phyloP scores from a whole-genome alignment of 2,113 vertebrate genomes.

The Xenopus borealis region DNA sequence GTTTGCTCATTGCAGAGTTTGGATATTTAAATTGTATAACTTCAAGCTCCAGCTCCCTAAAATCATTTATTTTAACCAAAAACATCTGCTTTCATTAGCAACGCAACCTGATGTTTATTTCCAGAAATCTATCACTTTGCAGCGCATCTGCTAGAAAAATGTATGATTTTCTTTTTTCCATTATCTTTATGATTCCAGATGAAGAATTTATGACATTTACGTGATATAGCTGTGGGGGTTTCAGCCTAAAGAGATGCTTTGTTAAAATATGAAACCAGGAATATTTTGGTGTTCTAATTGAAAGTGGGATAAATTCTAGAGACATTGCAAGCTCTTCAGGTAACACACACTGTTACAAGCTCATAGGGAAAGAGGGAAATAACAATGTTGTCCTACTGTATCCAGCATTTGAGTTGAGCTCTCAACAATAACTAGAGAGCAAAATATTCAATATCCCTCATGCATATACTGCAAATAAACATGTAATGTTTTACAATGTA shows the following conservation, averaged over 20 bases:
- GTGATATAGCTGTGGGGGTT: conserved; percentile 4
- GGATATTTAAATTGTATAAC: conserved; percentile 35
- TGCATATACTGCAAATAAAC: no score
- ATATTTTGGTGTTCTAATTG: no score
- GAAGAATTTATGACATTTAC: background rate
- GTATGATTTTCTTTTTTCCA: conserved; percentile 13
- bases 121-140: conserved; percentile 31
- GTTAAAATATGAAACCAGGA: background rate
- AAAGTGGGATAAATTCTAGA: no score
- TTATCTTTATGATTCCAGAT: background rate
- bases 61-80: conserved; percentile 34
- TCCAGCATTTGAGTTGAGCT: no score
- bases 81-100: conserved; percentile 44
- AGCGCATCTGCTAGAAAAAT: background rate
- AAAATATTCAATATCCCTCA: no score
- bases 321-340: no score
- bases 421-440: no score
- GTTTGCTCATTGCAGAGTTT: conserved; percentile 24
- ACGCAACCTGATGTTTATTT: conserved; percentile 32
- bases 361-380: no score
- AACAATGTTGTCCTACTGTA: no score
- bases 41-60: conserved; percentile 41
- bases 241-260: background rate
- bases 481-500: no score
- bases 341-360: no score